phyloP scores from a whole-genome alignment of 2,888 invertebrate species.

The Protonemura montana region DNA sequence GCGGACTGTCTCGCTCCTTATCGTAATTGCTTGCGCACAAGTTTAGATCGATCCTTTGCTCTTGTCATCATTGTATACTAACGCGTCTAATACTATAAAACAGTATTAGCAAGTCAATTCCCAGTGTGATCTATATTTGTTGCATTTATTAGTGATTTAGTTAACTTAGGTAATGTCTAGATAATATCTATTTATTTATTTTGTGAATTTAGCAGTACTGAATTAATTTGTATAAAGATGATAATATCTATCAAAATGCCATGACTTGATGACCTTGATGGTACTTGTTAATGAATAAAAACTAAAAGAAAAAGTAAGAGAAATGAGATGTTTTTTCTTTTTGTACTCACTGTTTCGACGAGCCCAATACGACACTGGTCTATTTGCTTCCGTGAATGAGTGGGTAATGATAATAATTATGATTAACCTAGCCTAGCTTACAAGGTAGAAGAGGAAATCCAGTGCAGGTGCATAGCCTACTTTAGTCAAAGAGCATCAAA shows the following conservation, averaged over 20 bases:
- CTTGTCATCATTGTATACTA: neutral
- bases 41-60: neutral
- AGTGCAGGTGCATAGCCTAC: no score
- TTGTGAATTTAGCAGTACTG: neutral
- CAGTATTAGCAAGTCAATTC: neutral
- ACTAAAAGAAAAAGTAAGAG: neutral
- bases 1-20: neutral
- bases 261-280: neutral
- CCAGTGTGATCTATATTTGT: neutral
- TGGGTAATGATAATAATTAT: no score
- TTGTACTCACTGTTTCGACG: no score
- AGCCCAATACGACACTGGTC: no score
- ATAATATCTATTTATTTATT: constrained; percentile 7
- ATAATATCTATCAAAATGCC: neutral
- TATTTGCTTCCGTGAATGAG: no score
- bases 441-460: no score
- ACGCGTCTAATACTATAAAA: neutral
- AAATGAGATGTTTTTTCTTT: neutral
- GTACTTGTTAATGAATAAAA: neutral
- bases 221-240: neutral
- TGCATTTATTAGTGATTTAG: neutral
- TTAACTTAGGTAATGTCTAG: neutral
- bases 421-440: no score
- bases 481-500: no score
- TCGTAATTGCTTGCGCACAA: neutral